A percentile compares a stretch with the other conserved stretches of the same genome.
Evolutionary conservation across 2,888 invertebrate genomes (phyloP).

Genomic region (Hirtodrosophila trivittata): DNA sequence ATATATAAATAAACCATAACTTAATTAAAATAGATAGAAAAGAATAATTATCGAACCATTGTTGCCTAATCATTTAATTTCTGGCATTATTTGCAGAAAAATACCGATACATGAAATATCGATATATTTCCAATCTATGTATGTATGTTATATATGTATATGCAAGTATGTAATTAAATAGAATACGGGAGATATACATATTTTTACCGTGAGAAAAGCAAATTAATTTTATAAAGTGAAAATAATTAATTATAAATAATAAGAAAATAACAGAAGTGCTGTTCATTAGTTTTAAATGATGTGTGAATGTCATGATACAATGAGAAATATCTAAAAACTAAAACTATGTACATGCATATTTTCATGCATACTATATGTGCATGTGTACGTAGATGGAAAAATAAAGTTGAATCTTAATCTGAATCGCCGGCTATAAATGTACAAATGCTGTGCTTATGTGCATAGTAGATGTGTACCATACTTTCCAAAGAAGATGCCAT

Average conservation of each 20-base stretch:
- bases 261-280: conserved; percentile 17
- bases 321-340: conserved; percentile 5
- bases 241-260: conserved; percentile 14
- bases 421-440: conserved; percentile 47
- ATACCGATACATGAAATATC: conserved; percentile 32
- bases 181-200: conserved; percentile 56
- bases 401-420: conserved; percentile 43
- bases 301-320: conserved; percentile 6
- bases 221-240: conserved; percentile 25
- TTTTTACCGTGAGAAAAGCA: conserved; percentile 51
- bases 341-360: conserved; percentile 21
- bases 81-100: not conserved
- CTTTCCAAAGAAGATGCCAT: conserved; percentile 28
- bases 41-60: too few relatives aligned
- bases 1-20: too few relatives aligned
- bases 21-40: too few relatives aligned
- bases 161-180: conserved; percentile 41
- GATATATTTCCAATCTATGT: conserved; percentile 40
- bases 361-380: conserved; percentile 21
- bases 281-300: conserved; percentile 1
- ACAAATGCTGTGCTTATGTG: conserved; percentile 14
- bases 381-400: conserved; percentile 30
- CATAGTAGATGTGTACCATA: conserved; percentile 15
- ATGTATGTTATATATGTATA: conserved; percentile 45
- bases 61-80: too few relatives aligned